Percentiles rank a stretch among this genome's conserved stretches.
These are phyloP conservation scores for Peromyscus leucopus DNA, from an alignment of 2,113 vertebrate species.

Conservation along the genomic window DNA sequence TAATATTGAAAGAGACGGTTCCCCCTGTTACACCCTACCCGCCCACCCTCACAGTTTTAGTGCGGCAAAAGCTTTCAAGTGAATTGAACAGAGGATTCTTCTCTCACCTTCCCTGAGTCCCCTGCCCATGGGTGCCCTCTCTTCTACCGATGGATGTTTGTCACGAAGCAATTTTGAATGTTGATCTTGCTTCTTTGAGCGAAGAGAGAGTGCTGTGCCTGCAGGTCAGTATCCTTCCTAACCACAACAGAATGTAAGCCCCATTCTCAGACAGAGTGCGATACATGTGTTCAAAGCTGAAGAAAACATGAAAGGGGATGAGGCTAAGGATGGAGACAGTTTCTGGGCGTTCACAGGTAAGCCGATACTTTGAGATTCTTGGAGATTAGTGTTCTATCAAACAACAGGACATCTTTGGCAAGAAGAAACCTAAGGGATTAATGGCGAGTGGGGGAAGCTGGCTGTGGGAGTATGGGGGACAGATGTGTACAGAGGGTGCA, in stretches of 20 bases:
- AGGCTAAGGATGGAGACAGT: conserved; percentile 83
- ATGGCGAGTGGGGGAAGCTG: conserved; percentile 66
- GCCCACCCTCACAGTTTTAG: conserved; percentile 11
- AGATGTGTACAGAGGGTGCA: conserved; percentile 78
- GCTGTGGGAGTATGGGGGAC: conserved; percentile 67
- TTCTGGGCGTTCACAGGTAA: conserved; percentile 87
- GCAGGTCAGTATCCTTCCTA: conserved; percentile 79
- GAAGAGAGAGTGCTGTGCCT: conserved; percentile 57
- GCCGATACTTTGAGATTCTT: conserved; percentile 86
- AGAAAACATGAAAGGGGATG: conserved; percentile 82
- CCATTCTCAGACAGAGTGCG: conserved; percentile 85
- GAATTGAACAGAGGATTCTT: conserved; percentile 64
- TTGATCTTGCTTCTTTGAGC: conserved; percentile 73
- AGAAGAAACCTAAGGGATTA: conserved; percentile 84
- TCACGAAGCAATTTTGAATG: conserved; percentile 69
- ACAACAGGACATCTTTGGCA: conserved; percentile 81
- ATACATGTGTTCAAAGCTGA: conserved; percentile 79
- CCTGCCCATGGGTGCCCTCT: conserved; percentile 30
- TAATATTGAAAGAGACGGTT: conserved; percentile 44
- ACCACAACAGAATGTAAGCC: conserved; percentile 82
- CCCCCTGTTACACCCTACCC: neutral
- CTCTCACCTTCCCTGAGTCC: neutral
- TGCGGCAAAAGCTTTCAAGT: conserved; percentile 60
- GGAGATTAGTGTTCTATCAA: conserved; percentile 87
- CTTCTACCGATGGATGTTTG: conserved; percentile 54